Evolutionary conservation across 2,797 vertebrate genomes (phyloP).

Genomic region (Vireo griseus): DNA sequence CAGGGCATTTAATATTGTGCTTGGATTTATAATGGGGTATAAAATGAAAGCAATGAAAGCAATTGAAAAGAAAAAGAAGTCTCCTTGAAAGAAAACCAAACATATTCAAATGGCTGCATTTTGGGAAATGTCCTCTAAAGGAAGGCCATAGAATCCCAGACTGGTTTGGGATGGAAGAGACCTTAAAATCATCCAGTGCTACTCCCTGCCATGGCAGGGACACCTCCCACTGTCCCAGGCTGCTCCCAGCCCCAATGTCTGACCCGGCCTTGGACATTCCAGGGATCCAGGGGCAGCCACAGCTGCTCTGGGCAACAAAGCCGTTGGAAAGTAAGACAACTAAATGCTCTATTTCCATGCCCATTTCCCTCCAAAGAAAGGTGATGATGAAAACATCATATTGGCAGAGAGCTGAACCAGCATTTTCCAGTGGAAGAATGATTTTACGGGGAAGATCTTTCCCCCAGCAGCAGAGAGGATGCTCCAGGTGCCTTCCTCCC

Average conservation of each 20-base stretch:
- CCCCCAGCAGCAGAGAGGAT: neutral
- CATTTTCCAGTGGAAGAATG: neutral
- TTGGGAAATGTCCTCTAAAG: neutral
- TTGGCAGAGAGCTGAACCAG: neutral
- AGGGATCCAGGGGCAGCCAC: neutral
- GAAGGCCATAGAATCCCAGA: neutral
- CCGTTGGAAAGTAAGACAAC: neutral
- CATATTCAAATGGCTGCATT: neutral
- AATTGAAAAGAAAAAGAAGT: neutral
- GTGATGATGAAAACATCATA: neutral
- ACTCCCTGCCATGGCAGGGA: neutral
- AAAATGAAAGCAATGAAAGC: neutral
- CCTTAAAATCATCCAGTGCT: neutral
- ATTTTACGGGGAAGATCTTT: neutral
- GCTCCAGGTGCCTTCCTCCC: neutral
- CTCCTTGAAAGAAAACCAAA: neutral
- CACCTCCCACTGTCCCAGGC: rapidly evolving
- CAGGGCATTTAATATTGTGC: neutral
- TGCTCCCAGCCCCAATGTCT: neutral
- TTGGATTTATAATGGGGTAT: neutral
- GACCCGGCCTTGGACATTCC: neutral
- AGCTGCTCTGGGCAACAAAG: neutral
- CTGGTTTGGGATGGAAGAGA: neutral
- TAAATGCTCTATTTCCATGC: neutral
- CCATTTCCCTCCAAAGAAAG: neutral